phyloP scores from a whole-genome alignment of 2,888 invertebrate genomes.

The Lycaena phlaeas region DNA sequence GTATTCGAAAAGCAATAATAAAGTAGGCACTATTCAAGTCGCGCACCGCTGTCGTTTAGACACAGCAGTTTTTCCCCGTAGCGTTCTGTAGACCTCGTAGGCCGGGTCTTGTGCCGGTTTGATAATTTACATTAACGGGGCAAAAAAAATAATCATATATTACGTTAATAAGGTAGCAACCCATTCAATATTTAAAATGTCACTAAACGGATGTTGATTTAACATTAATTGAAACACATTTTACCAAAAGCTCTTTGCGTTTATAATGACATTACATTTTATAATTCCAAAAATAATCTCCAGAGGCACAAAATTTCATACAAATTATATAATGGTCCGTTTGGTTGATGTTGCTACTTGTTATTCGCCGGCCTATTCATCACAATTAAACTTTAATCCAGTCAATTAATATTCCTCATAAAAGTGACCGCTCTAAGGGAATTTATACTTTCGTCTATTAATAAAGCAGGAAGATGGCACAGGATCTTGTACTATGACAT shows the following conservation, averaged over 20 bases:
- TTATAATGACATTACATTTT: no score
- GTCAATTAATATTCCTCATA: conserved; percentile 58
- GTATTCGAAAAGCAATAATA: conserved; percentile 75
- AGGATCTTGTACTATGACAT: conserved; percentile 1
- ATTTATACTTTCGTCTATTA: conserved; percentile 17
- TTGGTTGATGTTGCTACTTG: no score
- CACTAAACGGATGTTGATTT: no score
- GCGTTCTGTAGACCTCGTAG: conserved; percentile 38
- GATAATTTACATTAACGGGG: no score
- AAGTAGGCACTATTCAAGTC: conserved; percentile 58
- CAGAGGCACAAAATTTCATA: no score
- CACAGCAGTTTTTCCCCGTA: conserved; percentile 48
- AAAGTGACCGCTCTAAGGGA: conserved; percentile 31
- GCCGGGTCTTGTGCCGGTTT: conserved; percentile 10
- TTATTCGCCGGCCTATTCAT: conserved; percentile 56
- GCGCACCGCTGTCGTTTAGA: conserved; percentile 57
- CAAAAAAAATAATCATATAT: no score
- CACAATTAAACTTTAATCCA: conserved; percentile 50
- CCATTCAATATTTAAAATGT: no score
- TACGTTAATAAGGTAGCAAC: no score
- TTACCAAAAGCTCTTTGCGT: no score
- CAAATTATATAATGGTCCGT: no score
- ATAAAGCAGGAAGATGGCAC: conserved; percentile 6
- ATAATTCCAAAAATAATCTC: no score
- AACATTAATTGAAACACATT: no score